Evolutionary conservation across 2,113 vertebrate genomes (phyloP).

Genomic region (Vulpes lagopus): DNA sequence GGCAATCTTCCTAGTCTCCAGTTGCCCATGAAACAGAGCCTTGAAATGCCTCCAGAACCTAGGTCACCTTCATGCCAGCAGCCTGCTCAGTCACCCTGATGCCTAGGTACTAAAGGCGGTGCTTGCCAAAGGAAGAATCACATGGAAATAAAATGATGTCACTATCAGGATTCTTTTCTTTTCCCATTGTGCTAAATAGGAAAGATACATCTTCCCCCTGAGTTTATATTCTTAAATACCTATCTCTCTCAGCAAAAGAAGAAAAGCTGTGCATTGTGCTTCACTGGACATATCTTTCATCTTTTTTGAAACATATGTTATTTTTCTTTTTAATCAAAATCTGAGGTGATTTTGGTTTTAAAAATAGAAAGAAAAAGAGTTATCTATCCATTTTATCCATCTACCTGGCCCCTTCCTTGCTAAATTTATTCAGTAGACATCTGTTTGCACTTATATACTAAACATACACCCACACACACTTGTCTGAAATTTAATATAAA

Average conservation of each 20-base stretch:
- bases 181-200: background rate
- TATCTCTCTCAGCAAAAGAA: background rate
- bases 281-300: background rate
- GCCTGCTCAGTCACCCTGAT: background rate
- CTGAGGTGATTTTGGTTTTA: background rate
- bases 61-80: conserved; percentile 49
- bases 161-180: background rate
- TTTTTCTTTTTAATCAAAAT: background rate
- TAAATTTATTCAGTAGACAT: background rate
- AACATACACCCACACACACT: background rate
- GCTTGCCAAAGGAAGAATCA: background rate
- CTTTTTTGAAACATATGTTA: background rate
- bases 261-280: background rate
- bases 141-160: background rate
- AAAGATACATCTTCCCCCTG: background rate
- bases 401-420: background rate
- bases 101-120: background rate
- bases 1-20: background rate
- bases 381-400: background rate
- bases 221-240: background rate
- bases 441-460: background rate
- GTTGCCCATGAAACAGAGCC: background rate
- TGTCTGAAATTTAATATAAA: background rate
- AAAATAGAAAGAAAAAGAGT: background rate
- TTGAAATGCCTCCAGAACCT: conserved; percentile 52